Base-by-base conservation (phyloP, 2,797 vertebrate species). In the Phrynocephalus forsythii region DNA sequence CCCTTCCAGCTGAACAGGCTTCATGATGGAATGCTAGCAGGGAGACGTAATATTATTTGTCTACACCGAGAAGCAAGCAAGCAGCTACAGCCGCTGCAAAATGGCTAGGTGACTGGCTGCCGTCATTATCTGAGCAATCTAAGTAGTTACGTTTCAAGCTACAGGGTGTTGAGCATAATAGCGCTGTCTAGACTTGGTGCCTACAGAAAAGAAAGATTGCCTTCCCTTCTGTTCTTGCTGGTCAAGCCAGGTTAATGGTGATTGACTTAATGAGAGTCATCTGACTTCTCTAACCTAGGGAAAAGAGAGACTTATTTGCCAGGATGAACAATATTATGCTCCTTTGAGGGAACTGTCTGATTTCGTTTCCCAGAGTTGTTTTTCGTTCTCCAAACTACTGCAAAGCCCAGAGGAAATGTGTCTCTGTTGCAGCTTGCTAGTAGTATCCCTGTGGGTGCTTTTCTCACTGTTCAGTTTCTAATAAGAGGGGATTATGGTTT, bases 1-100 rank as follows among this genome's bases (percentile, higher is more conserved):
- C 44, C 86, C 82, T 87, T 93, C 76, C 82, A 85, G 83, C 73
- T 88, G 88, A 93, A 88, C 91, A 87, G 79, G 85, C 72, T 90
- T 94, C 91, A 85, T 90, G 88, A 90, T 82, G 87, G 90, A 92
- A 93, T 79, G 78, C 71, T 77, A 52, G 92, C 94, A 94, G 80
- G 89, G 84, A 92, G 83, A 90, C 94, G 90, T 93, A 91, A 95
- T 93, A 84, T 86, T 84, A 88, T 87, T 95, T 95, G 90, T 92
- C 87, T 88, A 85, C 44, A 79, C 92, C 91, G 86, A 83, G 90
- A 94, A 95, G 72, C 87, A 84, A 63, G 60, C 60, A 63, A 93
- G 89, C 88, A 94, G 88, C 86, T 92, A 82, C 79, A 91, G 91
- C 79, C 81, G 84, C 38, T 79, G 92, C 71, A 82, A 94, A 94